Evolutionary conservation across 2,797 vertebrate species (phyloP).

Genomic region (Aulostomus chinensis): DNA sequence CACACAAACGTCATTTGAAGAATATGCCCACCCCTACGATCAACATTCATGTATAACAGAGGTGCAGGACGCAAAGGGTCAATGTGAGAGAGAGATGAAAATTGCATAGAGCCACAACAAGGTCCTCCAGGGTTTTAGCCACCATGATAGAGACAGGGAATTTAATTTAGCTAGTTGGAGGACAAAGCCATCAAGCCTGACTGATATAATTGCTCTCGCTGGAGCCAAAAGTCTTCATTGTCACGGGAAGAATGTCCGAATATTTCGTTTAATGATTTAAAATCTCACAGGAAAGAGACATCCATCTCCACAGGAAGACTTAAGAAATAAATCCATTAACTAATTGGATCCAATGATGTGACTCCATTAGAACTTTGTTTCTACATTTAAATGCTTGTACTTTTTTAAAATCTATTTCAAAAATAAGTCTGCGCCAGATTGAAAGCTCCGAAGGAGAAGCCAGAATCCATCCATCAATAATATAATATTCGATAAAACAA

Average conservation of each 20-base stretch:
- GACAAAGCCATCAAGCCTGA: slow-evolving; percentile 72
- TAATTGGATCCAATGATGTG: slow-evolving; percentile 76
- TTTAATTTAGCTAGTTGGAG: slow-evolving; percentile 71
- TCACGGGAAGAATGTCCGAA: slow-evolving; percentile 69
- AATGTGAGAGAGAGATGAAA: slow-evolving; percentile 64
- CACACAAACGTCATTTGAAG: slow-evolving; percentile 40
- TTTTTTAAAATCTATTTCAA: slow-evolving; percentile 48
- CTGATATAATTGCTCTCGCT: slow-evolving; percentile 72
- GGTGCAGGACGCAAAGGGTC: slow-evolving; percentile 51
- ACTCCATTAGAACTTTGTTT: slow-evolving; percentile 60
- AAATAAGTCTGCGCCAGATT: too few species aligned
- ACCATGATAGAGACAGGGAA: slow-evolving; percentile 50
- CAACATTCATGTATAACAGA: slow-evolving; percentile 26
- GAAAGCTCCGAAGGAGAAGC: not conserved
- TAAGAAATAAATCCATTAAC: slow-evolving; percentile 77
- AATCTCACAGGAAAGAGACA: slow-evolving; percentile 68
- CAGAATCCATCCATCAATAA: slow-evolving; percentile 5
- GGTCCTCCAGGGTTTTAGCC: slow-evolving; percentile 62
- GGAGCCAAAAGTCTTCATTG: slow-evolving; percentile 72
- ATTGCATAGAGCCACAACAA: slow-evolving; percentile 69
- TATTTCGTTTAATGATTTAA: slow-evolving; percentile 71
- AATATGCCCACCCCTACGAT: slow-evolving; percentile 51
- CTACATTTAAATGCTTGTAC: slow-evolving; percentile 63
- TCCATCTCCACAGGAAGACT: slow-evolving; percentile 62
- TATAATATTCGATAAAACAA: not conserved